Percentiles rank a stretch among this genome's conserved stretches.
Evolutionary conservation across 2,797 vertebrate genomes (phyloP).

Genomic region (Cyprinodon diabolis): DNA sequence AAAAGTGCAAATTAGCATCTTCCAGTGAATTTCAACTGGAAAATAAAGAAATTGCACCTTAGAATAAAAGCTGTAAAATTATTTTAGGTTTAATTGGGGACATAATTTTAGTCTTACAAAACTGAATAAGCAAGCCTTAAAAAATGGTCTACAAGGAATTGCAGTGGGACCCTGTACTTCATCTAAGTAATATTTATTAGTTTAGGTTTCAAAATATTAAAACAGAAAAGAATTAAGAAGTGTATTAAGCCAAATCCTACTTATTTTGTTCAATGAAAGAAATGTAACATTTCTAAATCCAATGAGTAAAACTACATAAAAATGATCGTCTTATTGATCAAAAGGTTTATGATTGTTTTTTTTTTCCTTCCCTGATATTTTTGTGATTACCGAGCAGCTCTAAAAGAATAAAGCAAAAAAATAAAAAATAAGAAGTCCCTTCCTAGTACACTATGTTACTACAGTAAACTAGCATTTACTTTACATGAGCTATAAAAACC

Average conservation of each 20-base stretch:
- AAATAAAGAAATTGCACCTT: no score
- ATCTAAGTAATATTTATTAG: no score
- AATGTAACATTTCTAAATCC: neutral
- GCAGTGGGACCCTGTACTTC: no score
- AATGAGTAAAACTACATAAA: neutral
- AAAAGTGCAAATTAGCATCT: no score
- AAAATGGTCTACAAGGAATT: no score
- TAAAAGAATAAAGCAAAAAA: neutral
- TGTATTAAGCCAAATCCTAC: neutral
- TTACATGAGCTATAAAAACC: neutral
- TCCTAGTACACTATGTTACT: neutral
- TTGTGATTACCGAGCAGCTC: neutral
- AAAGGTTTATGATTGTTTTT: neutral
- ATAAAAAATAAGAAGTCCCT: neutral
- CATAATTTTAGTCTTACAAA: no score
- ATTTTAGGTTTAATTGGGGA: no score
- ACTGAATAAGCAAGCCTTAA: no score
- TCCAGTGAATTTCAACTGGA: no score
- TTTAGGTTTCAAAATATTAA: no score
- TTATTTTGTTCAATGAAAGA: neutral
- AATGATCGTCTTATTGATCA: neutral
- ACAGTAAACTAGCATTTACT: neutral
- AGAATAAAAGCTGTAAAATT: no score
- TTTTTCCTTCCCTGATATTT: no score
- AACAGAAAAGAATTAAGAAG: neutral